A percentile compares a stretch with the other conserved stretches of the same genome.
Evolutionary conservation across 2,888 invertebrate genomes (phyloP).

Genomic region (Notocelia uddmanniana): DNA sequence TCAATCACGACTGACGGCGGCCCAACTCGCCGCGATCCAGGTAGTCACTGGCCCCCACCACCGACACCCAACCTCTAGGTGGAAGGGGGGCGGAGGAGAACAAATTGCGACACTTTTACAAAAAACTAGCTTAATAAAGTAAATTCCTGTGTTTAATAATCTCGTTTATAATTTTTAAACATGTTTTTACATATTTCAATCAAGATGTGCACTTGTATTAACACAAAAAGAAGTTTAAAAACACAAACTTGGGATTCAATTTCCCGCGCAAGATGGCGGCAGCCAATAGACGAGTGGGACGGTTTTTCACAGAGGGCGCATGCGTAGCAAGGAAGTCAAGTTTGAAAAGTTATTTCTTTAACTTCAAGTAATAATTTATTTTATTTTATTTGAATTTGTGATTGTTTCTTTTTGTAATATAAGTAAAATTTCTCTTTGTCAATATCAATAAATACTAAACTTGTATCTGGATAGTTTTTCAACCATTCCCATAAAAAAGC

Average conservation of each 20-base stretch:
- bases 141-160: background rate
- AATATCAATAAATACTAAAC: background rate
- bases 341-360: slow-evolving; percentile 22
- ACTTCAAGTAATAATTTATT: background rate
- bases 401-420: no score
- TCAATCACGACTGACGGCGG: slow-evolving; percentile 66
- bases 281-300: slow-evolving; percentile 49
- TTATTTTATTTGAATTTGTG: background rate
- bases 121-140: background rate
- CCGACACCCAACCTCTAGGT: slow-evolving; percentile 52
- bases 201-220: background rate
- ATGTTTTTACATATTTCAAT: background rate
- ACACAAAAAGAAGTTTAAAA: background rate
- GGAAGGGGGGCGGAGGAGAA: slow-evolving; percentile 5
- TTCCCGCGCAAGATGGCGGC: slow-evolving; percentile 49
- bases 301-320: slow-evolving; percentile 53
- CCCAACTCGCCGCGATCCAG: slow-evolving; percentile 61
- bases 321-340: slow-evolving; percentile 51
- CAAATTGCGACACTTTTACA: slow-evolving; percentile 20
- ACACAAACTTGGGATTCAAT: background rate
- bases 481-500: no score
- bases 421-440: background rate
- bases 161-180: background rate
- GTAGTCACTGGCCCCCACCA: slow-evolving; percentile 67
- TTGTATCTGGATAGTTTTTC: background rate